phyloP scores from a whole-genome alignment of 2,797 vertebrate genomes.

The Manis pentadactyla region DNA sequence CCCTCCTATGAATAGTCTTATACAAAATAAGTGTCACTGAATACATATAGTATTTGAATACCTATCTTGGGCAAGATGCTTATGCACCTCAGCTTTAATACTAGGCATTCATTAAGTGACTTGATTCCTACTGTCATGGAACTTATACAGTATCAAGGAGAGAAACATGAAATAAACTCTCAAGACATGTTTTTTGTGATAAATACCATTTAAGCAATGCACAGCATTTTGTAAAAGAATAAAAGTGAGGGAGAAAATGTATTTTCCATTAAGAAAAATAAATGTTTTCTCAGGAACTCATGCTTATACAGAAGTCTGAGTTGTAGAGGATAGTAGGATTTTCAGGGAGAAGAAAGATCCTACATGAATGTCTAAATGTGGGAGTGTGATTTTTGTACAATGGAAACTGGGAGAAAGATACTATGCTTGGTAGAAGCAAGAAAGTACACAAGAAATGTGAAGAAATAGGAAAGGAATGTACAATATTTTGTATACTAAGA shows the following conservation, averaged over 20 bases:
- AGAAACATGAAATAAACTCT: background rate
- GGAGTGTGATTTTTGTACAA: background rate
- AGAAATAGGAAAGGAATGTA: background rate
- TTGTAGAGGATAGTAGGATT: background rate
- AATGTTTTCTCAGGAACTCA: background rate
- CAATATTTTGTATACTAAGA: background rate
- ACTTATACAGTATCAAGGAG: background rate
- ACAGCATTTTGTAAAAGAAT: background rate
- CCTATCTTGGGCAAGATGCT: background rate
- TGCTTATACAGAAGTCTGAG: background rate
- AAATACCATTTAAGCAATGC: background rate
- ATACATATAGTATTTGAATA: background rate
- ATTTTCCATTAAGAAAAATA: background rate
- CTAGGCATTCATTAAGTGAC: background rate
- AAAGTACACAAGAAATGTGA: background rate
- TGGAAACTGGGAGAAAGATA: background rate
- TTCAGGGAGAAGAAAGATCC: background rate
- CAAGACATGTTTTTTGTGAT: background rate
- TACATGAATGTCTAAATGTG: background rate
- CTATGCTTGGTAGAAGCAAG: background rate
- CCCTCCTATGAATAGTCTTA: background rate
- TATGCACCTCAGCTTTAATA: background rate
- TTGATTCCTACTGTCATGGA: background rate
- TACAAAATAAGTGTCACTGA: background rate
- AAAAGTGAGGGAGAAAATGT: background rate